Evolutionary conservation across 2,888 invertebrate species (phyloP).

Genomic region (Polyommatus icarus): DNA sequence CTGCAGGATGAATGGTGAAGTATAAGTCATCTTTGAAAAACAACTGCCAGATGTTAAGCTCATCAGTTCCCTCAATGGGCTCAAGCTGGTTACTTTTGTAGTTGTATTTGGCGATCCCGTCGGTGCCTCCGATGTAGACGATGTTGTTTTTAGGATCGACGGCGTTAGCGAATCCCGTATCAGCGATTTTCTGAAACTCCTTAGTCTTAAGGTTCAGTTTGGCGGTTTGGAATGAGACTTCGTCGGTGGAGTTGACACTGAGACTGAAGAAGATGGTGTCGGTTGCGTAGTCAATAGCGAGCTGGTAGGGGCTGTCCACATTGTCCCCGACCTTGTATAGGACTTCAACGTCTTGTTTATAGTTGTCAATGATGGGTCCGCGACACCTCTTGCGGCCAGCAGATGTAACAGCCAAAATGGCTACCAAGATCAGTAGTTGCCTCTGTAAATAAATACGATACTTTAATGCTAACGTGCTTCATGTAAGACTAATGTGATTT

Average conservation of each 20-base stretch:
- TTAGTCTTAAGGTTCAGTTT: conserved; percentile 56
- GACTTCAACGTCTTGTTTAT: not conserved
- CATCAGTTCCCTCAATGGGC: conserved; percentile 45
- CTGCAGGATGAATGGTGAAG: conserved; percentile 53
- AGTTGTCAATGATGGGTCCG: not conserved
- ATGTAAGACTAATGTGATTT: too few relatives aligned
- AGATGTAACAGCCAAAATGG: not conserved
- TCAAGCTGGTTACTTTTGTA: conserved; percentile 49
- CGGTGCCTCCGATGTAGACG: conserved; percentile 60
- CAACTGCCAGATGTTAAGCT: conserved; percentile 62
- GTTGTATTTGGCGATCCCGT: conserved; percentile 58
- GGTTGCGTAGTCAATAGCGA: conserved; percentile 60
- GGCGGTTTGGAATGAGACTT: conserved; percentile 49
- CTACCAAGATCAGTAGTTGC: not conserved
- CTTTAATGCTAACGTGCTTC: too few relatives aligned
- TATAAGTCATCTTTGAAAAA: conserved; percentile 60
- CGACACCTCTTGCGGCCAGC: not conserved
- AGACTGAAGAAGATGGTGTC: conserved; percentile 63
- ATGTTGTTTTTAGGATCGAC: conserved; percentile 51
- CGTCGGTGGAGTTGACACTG: conserved; percentile 37
- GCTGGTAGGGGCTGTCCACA: conserved; percentile 56
- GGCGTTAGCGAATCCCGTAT: conserved; percentile 59
- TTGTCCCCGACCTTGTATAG: conserved; percentile 14
- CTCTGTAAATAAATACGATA: not conserved
- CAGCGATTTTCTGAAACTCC: conserved; percentile 47